phyloP scores from a whole-genome alignment of 2,797 vertebrate species.

The Smutsia temminckii region DNA sequence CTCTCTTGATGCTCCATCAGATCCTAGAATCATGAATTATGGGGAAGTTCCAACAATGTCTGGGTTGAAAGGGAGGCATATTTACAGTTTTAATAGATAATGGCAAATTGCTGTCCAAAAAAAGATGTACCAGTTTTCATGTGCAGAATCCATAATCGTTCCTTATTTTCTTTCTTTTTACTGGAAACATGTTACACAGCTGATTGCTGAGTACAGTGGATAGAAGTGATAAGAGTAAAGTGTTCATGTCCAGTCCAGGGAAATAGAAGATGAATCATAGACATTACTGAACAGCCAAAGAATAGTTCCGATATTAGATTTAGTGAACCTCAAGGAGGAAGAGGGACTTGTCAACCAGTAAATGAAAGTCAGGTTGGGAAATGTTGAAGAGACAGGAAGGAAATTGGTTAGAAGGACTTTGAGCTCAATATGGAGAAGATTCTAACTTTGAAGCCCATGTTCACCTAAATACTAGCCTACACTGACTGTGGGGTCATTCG shows the following conservation, averaged over 20 bases:
- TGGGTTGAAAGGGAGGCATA: not conserved
- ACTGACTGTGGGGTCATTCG: not conserved
- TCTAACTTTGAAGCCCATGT: not conserved
- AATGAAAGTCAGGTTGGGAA: not conserved
- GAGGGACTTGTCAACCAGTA: not conserved
- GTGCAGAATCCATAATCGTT: not conserved
- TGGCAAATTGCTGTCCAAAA: not conserved
- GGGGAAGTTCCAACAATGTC: not conserved
- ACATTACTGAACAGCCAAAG: not conserved
- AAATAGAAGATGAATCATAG: slow-evolving; percentile 16
- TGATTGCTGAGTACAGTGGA: slow-evolving; percentile 23
- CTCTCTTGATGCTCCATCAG: not conserved
- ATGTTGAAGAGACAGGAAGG: not conserved
- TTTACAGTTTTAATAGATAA: not conserved
- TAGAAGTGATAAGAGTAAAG: slow-evolving; percentile 3
- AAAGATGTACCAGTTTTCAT: not conserved
- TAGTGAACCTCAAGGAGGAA: slow-evolving; percentile 6
- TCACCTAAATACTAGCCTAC: not conserved
- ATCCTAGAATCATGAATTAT: not conserved
- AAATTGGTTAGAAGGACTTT: not conserved
- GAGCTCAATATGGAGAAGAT: not conserved
- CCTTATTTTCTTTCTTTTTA: not conserved
- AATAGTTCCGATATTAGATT: slow-evolving; percentile 56
- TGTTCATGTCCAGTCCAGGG: not conserved
- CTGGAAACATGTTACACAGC: not conserved